Percentiles rank a stretch among this genome's conserved stretches.
phyloP scores from a whole-genome alignment of 2,888 invertebrate genomes.

The Periphyllus acericola region DNA sequence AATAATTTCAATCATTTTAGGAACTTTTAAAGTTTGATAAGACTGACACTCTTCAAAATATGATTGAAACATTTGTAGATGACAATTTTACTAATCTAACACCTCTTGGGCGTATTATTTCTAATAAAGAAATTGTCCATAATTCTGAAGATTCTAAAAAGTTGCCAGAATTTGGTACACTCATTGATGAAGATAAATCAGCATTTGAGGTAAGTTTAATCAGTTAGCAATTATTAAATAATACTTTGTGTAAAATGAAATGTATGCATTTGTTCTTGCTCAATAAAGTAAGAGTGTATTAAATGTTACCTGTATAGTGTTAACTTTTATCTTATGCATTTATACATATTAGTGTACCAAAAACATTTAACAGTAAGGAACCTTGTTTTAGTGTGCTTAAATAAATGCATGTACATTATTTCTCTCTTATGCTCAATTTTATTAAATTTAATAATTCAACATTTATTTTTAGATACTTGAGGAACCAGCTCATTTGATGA shows the following conservation, averaged over 20 bases:
- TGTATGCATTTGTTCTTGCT: neutral
- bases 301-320: too few relatives aligned
- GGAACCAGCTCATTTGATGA: slow-evolving; percentile 73
- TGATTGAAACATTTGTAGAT: slow-evolving; percentile 66
- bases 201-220: slow-evolving; percentile 47
- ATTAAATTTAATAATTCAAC: neutral
- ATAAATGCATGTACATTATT: neutral
- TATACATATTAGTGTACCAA: too few relatives aligned
- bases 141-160: neutral
- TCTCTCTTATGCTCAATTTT: neutral
- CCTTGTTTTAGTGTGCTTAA: neutral
- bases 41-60: slow-evolving; percentile 68
- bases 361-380: too few relatives aligned
- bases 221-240: neutral
- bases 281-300: too few relatives aligned
- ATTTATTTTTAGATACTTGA: slow-evolving; percentile 42
- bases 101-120: slow-evolving; percentile 51
- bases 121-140: slow-evolving; percentile 23
- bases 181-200: slow-evolving; percentile 54
- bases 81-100: slow-evolving; percentile 54
- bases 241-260: too few relatives aligned
- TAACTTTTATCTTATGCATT: too few relatives aligned
- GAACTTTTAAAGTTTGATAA: slow-evolving; percentile 70
- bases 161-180: slow-evolving; percentile 30
- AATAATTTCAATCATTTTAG: slow-evolving; percentile 65